Evolutionary conservation across 2,888 invertebrate genomes (phyloP).

Genomic region (Drosophila paramelanica): DNA sequence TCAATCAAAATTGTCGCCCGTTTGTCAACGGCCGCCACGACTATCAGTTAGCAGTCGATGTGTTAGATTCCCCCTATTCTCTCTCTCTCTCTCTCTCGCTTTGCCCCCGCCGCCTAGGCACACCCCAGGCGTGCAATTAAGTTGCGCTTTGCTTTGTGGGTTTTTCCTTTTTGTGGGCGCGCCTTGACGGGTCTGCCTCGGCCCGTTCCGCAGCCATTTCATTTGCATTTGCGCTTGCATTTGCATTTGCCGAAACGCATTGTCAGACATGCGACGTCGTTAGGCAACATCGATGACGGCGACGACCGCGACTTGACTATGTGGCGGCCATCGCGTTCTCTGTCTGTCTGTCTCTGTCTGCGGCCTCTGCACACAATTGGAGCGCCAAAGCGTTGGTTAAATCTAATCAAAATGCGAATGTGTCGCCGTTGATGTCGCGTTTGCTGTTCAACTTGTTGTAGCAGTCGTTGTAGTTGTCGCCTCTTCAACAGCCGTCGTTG

Average conservation of each 20-base stretch:
- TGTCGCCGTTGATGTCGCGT: constrained; percentile 53
- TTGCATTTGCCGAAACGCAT: constrained; percentile 74
- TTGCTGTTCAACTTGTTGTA: constrained; percentile 56
- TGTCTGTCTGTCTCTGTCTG: constrained; percentile 7
- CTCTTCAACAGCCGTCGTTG: constrained; percentile 38
- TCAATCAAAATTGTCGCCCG: constrained; percentile 75
- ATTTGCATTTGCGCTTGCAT: constrained; percentile 33
- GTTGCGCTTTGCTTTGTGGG: constrained; percentile 70
- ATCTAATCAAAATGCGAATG: constrained; percentile 79
- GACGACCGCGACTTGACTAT: constrained; percentile 40
- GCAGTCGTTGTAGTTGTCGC: constrained; percentile 53
- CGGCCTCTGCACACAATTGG: constrained; percentile 61
- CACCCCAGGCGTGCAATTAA: constrained; percentile 71
- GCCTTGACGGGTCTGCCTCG: constrained; percentile 46
- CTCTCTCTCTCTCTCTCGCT: not conserved
- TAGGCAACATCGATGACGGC: constrained; percentile 55
- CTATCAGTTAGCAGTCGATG: constrained; percentile 20
- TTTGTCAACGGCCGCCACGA: constrained; percentile 59
- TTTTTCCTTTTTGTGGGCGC: constrained; percentile 71
- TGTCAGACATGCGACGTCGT: constrained; percentile 68
- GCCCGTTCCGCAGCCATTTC: constrained; percentile 12
- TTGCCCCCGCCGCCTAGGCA: constrained; percentile 17
- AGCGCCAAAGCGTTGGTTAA: constrained; percentile 69
- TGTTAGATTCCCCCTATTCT: not conserved
- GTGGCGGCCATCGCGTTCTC: constrained; percentile 45